Conservation (phyloP, 2,113 vertebrate species). For the Polypterus bichir region DNA sequence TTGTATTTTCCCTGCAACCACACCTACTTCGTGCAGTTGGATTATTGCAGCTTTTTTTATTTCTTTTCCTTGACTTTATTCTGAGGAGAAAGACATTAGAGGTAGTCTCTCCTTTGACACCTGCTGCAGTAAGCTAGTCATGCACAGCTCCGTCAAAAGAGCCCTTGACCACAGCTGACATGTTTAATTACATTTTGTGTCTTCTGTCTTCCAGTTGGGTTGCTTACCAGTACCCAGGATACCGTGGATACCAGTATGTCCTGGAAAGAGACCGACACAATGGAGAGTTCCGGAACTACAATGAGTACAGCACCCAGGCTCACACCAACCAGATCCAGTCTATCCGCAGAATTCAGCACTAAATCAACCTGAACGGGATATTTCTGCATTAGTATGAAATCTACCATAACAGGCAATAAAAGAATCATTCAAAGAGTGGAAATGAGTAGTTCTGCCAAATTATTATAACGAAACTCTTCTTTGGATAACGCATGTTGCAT, state of each 20-base stretch:
- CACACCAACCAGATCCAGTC: slow-evolving; percentile 93
- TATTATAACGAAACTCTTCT: too few species aligned
- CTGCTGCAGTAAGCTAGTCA: too few species aligned
- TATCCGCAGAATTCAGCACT: slow-evolving; percentile 89
- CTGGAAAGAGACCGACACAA: slow-evolving; percentile 83
- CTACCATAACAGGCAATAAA: slow-evolving; percentile 54
- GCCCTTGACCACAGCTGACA: too few species aligned
- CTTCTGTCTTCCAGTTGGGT: slow-evolving; percentile 65
- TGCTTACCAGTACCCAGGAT: slow-evolving; percentile 91
- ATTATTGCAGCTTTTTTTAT: too few species aligned
- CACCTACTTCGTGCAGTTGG: too few species aligned
- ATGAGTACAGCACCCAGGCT: slow-evolving; percentile 82
- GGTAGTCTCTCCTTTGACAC: too few species aligned
- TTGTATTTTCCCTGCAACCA: too few species aligned
- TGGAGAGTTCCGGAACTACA: slow-evolving; percentile 86
- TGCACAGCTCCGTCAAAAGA: too few species aligned
- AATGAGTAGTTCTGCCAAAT: slow-evolving; percentile 23
- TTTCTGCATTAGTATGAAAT: slow-evolving; percentile 33
- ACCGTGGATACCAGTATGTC: slow-evolving; percentile 91
- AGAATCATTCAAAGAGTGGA: slow-evolving; percentile 43
- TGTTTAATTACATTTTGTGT: too few species aligned
- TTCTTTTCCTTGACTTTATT: too few species aligned
- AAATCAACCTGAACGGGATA: slow-evolving; percentile 29
- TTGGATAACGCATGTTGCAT: too few species aligned
- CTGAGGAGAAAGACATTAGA: too few species aligned